Evolutionary conservation across 2,888 invertebrate genomes (phyloP), one percentile per base, ranked within the genome.

Genomic region (Scaptodrosophila latifasciaeformis): DNA sequence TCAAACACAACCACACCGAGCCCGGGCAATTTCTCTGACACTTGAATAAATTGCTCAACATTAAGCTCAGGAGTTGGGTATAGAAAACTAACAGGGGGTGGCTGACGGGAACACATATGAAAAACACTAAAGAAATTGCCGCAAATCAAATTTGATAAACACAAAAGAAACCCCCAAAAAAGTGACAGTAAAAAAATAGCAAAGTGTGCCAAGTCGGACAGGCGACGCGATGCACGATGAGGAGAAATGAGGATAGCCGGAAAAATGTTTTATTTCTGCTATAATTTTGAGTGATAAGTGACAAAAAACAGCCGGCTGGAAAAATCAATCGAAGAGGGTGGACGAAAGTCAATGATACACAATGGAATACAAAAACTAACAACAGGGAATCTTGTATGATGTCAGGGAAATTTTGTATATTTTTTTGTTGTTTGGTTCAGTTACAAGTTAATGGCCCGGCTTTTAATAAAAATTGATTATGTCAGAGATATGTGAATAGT

Each of bases 231-330:
- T 48, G 9, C 15, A 24, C 9, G 29, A 29, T 42, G 30, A 45
- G 43, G 56, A 54, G 57, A 46, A 66, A 60, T 45, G 54, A 55
- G 51, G 54, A 54, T 55, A 49, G 59, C 44, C 60, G 65, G 67
- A 77, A 82, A 80, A 82, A 82, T 82, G 82, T 64, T 82, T 79
- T 81, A 82, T 80, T 78, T 71, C 72, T 75, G 81, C 82, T 81
- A 82, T 79, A 82, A 79, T 82, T 82, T 75, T 82, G 78, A 80
- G 76, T 79, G 78, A 79, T 79, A 82, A 78, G 76, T 75, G 79
- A 75, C 76, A 76, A 75, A 75, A 71, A 74, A 70, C 65, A 55
- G 67, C 61, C 51, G 70, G 51, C 49, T 57, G 47, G 51, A 58
- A n/a, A 74, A 77, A 75, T 75, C 81, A 75, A 75, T 75, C 81